Base-by-base conservation (phyloP, 2,888 invertebrate species). In the Yponomeuta evonymella region DNA sequence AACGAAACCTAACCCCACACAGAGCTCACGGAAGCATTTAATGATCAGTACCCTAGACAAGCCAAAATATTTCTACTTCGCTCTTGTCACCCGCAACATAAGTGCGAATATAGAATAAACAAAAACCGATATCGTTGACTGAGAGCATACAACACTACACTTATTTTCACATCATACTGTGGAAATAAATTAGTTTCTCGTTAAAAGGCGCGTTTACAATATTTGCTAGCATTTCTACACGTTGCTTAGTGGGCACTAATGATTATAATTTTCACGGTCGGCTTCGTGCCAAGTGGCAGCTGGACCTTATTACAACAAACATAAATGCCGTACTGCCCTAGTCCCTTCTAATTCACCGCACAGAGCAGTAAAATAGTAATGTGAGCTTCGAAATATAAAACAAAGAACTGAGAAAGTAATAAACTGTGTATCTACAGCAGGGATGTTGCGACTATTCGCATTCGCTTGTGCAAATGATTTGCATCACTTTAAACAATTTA, bases 261-360 rank as follows among this genome's bases (percentile, higher is more conserved):
- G 86, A 89, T 87, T 84, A 88, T 89, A 86, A 87, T 88, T 89
- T 89, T 88, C 85, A 88, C 83, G 86, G 87, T 87, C 84, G 87
- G 86, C 82, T 82, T 79, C 86, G 76, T 82, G 78, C 83, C 51
- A 58, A 79, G 83, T 80, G 87, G 83, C 90, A 85, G 90, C 89
- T 89, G 89, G 85, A 82, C 84, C 87, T 88, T 88, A 89, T 90
- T 89, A 89, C 84, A 89, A 89, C 89, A 88, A 89, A 89, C 88
- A 88, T 23, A 33, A 62, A 69, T 43, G 69, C 33, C 43, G 30
- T 12, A 23, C 69, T 10, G 30, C 68, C 68, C 68, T 68, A 64
- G 30, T 58, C 15, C 51, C 15, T 58, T 58, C 51, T 58, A 58
- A 15, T 58, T 58, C 15, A 15, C 51, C 51, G 15, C 51, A 58